phyloP scores from a whole-genome alignment of 2,113 vertebrate genomes.

The Corvus moneduloides region DNA sequence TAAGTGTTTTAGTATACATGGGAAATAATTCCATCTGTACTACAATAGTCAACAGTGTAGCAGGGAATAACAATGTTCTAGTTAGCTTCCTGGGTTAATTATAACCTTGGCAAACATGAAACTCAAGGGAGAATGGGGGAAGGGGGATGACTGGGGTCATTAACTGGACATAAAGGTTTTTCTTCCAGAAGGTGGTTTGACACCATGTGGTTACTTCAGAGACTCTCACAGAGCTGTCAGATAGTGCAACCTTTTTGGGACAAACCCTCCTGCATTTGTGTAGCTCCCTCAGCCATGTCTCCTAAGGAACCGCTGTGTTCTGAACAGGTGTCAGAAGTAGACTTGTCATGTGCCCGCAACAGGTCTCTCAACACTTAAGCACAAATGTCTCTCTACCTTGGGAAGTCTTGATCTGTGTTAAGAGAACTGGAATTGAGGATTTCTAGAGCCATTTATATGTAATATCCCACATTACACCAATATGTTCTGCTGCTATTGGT shows the following conservation, averaged over 20 bases:
- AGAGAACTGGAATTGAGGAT: background rate
- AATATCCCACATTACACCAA: background rate
- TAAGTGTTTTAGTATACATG: background rate
- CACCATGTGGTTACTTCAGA: background rate
- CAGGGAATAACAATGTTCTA: background rate
- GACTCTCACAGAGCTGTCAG: background rate
- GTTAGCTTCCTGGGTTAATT: background rate
- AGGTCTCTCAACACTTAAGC: background rate
- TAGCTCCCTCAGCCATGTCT: background rate
- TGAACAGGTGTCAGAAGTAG: background rate
- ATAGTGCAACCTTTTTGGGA: background rate
- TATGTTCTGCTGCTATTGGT: background rate
- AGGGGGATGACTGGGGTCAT: background rate
- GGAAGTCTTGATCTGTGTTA: background rate
- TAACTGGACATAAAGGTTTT: background rate
- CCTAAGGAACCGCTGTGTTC: background rate
- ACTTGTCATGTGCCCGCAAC: background rate
- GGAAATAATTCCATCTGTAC: background rate
- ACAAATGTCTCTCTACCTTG: background rate
- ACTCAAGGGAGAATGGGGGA: background rate
- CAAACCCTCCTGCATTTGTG: background rate
- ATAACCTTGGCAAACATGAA: background rate
- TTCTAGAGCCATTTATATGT: background rate
- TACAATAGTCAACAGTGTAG: background rate
- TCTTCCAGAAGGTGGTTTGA: background rate